Evolutionary conservation across 2,113 vertebrate genomes (phyloP).

Genomic region (Hirundichthys speculiger): DNA sequence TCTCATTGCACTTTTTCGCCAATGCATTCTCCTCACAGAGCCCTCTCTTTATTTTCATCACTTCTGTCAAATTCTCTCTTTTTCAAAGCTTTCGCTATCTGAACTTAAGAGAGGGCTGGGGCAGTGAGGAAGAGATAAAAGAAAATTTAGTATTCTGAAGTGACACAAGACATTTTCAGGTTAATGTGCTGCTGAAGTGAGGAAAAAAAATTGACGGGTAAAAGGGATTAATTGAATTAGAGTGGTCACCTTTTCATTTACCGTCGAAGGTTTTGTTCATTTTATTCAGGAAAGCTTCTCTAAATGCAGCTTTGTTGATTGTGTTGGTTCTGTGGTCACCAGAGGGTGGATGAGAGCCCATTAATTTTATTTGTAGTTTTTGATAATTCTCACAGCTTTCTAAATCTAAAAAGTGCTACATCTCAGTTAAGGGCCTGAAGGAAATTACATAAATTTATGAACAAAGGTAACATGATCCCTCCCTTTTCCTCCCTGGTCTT

Average conservation of each 20-base stretch:
- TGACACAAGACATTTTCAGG: neutral
- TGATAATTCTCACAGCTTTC: neutral
- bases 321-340: neutral
- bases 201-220: neutral
- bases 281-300: neutral
- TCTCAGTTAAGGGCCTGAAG: too few species aligned
- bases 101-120: neutral
- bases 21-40: neutral
- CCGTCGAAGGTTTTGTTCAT: neutral
- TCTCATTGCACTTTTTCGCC: neutral
- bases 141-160: too few species aligned
- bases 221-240: neutral
- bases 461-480: too few species aligned
- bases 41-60: neutral
- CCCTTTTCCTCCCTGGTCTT: too few species aligned
- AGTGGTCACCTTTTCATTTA: neutral
- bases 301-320: neutral
- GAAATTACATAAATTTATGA: too few species aligned
- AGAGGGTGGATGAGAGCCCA: neutral
- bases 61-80: neutral
- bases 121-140: too few species aligned
- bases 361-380: neutral
- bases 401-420: too few species aligned
- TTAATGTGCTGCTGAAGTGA: neutral
- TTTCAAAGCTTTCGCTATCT: constrained; percentile 4